Percentiles rank a stretch among this genome's conserved stretches.
These are phyloP conservation scores for Eupithecia subumbrata DNA, from an alignment of 2,888 invertebrate species.

Conservation along the genomic window DNA sequence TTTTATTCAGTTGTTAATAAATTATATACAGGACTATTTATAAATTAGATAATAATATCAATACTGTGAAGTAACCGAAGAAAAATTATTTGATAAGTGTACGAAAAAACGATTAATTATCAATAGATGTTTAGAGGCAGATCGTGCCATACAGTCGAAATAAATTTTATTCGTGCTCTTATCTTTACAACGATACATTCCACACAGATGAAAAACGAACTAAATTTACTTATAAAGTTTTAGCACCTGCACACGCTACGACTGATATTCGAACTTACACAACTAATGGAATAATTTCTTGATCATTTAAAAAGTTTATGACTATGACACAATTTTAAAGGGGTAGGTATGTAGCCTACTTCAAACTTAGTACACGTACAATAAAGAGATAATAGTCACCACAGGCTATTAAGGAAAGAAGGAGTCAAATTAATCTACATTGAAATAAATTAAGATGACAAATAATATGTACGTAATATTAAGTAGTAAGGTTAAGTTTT, in stretches of 20 bases:
- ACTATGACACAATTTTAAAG: constrained; percentile 52
- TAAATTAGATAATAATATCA: constrained; percentile 81
- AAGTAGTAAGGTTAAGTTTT: neutral
- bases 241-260: constrained; percentile 80
- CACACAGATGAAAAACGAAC: constrained; percentile 61
- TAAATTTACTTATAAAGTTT: constrained; percentile 60
- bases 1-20: constrained; percentile 81
- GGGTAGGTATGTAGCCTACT: constrained; percentile 43
- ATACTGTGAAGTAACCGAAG: constrained; percentile 76
- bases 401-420: constrained; percentile 25
- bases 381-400: constrained; percentile 1
- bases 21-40: constrained; percentile 83
- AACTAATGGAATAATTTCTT: constrained; percentile 60
- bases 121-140: constrained; percentile 22
- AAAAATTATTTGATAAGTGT: constrained; percentile 63
- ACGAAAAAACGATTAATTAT: constrained; percentile 43
- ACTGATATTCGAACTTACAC: constrained; percentile 62
- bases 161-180: constrained; percentile 49
- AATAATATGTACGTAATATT: neutral
- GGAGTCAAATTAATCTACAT: neutral
- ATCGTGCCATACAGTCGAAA: constrained; percentile 11
- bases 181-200: constrained; percentile 54
- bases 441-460: neutral
- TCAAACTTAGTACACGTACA: constrained; percentile 64
- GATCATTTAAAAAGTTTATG: constrained; percentile 61